Evolutionary conservation across 2,888 invertebrate genomes (phyloP), one percentile per base, ranked within the genome.

Genomic region (Celastrina argiolus): DNA sequence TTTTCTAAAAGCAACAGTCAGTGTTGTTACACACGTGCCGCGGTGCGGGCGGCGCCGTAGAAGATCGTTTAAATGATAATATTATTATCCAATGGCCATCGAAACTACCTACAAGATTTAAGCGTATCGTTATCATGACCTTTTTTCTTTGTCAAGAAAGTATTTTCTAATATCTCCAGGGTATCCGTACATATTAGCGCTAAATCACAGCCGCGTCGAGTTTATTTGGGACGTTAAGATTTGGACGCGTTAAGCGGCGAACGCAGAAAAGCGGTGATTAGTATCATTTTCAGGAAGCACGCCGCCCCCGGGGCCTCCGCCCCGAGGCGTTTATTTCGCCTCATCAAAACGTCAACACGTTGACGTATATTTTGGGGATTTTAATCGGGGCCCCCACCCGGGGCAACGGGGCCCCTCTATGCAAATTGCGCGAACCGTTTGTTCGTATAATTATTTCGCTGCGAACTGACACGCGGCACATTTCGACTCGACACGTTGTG

Each of bases 341-440:
- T 88, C 88, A 86, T 89, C 88, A 88, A 87, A 88, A 88, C 83
- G 90, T 88, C 90, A 90, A 88, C 89, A 87, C 87, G 85, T 80
- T 86, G 88, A 87, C 86, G 86, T 85, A 83, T 86, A 88, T 88
- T 89, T 88, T 86, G 82, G 86, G 85, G 85, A 83, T 85, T 88
- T 88, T 88, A 88, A 88, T 88, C 85, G 86, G 76, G 74, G 76
- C 77, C 75, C 77, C 75, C 74, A 74, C 74, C 75, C 71, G 74
- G 72, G 75, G 76, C 75, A 74, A 70, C 69, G 72, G 69, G 69
- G 74, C 73, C 83, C 82, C 82, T 79, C 82, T 84, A 87, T 88
- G 90, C 82, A 88, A 87, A 89, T 87, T 81, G 77, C 76, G 77
- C 76, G 77, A 75, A 78, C 78, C 79, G 80, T 78, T 81, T 77